Evolutionary conservation across 2,113 vertebrate genomes (phyloP), one percentile per base, ranked within the genome.

Genomic region (Myiozetetes cayanensis): DNA sequence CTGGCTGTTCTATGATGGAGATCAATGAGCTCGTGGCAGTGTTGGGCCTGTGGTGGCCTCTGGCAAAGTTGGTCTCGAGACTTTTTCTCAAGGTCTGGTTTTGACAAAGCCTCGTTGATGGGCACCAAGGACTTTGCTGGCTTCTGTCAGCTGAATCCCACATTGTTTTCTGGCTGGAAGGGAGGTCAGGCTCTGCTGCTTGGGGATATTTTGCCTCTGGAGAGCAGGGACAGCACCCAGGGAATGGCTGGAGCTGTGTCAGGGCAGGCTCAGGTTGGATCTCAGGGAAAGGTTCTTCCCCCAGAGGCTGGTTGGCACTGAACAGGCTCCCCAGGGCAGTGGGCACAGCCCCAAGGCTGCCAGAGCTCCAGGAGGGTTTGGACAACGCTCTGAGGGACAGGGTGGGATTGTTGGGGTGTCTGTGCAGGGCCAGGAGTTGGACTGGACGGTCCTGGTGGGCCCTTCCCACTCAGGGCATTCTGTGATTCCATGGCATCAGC

Each of bases 241-340:
- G 50, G 44, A 33, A 13, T 0, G 11, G 50, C 43, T 58, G 59
- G 58, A 31, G 43, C 43, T 65, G 3, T 0, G 55, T 0, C 31
- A 49, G 43, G 85, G 35, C 4, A 47, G 55, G 2, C 0, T 68
- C 0, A 56, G 66, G 85, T 0, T 65, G 75, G 9, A 41, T 9
- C 4, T 3, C 3, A 88, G 58, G 56, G 9, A 3, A 88, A 44
- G 76, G 43, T 2, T 65, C 67, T 73, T 63, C 66, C 85, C 75
- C 66, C 58, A 56, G 66, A 65, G 85, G 70, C 24, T 79, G 75
- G 67, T 65, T 76, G 74, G 85, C 86, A 88, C 86, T 88, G 86
- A 25, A 35, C 86, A 80, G 86, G 86, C 86, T 80, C 14, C 86
- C 86, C 86, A 88, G 86, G 86, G 76, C 56, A 35, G 65, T 80